Conservation (phyloP, 2,797 vertebrate species). For the Sebastes minor region DNA sequence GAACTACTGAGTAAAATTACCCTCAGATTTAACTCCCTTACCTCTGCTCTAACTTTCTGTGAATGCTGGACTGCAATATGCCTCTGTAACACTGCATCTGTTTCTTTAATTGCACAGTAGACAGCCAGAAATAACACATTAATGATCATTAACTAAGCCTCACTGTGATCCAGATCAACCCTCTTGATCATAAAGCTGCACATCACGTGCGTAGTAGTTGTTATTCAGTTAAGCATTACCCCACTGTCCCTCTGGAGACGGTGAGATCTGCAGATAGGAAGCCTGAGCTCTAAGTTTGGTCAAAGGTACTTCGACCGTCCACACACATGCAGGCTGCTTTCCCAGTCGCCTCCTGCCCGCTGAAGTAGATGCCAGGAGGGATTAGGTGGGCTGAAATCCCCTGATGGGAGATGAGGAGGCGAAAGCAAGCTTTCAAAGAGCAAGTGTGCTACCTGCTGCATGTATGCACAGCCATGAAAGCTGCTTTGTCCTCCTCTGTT, state of each 20-base stretch:
- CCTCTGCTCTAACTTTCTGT: background rate
- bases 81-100: background rate
- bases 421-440: constrained; percentile 65
- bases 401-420: constrained; percentile 65
- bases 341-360: constrained; percentile 30
- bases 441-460: constrained; percentile 52
- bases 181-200: constrained; percentile 32
- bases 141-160: constrained; percentile 14
- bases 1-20: constrained; percentile 5
- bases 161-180: background rate
- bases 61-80: background rate
- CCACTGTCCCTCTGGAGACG: background rate
- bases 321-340: constrained; percentile 22
- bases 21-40: constrained; percentile 11
- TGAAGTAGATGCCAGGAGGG: constrained; percentile 72
- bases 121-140: background rate
- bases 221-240: constrained; percentile 51
- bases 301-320: constrained; percentile 56
- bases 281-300: constrained; percentile 39
- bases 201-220: constrained; percentile 14
- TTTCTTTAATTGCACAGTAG: background rate
- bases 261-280: constrained; percentile 48
- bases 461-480: constrained; percentile 69
- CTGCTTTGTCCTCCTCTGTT: constrained; percentile 70
- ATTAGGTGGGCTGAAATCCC: constrained; percentile 75